Percentiles rank a stretch among this genome's conserved stretches.
These are phyloP conservation scores for Micromussa lordhowensis DNA, from an alignment of 92 coral and sea anemone genomes.

Conservation along the genomic window DNA sequence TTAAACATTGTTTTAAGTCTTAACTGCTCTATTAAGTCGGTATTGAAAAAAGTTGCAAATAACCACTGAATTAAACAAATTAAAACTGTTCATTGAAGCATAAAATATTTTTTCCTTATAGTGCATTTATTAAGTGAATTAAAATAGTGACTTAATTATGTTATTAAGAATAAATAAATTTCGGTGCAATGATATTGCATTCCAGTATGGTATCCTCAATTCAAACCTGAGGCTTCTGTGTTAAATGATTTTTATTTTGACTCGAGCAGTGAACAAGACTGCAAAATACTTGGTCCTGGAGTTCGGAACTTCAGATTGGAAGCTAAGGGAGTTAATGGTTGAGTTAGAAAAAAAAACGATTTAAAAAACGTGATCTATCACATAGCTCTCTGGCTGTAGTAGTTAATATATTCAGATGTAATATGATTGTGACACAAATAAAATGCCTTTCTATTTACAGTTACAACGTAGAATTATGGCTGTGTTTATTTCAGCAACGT, in stretches of 20 bases:
- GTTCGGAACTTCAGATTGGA: too few species aligned
- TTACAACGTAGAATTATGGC: neutral
- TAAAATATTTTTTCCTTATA: neutral
- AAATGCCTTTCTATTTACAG: neutral
- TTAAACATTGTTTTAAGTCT: neutral
- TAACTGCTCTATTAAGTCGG: neutral
- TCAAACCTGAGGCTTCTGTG: neutral
- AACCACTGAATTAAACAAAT: neutral
- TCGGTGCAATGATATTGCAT: neutral
- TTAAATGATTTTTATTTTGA: neutral
- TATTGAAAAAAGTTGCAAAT: neutral
- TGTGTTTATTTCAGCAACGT: neutral
- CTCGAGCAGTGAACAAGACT: neutral
- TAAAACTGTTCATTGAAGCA: neutral
- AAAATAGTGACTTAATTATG: neutral
- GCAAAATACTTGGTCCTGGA: neutral
- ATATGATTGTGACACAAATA: neutral
- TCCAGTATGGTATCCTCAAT: too few species aligned
- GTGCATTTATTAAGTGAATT: neutral
- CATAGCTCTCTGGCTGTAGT: neutral
- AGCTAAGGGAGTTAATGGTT: neutral
- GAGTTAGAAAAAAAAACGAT: neutral
- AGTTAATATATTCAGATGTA: neutral
- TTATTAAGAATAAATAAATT: neutral
- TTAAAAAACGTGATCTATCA: neutral